These are phyloP conservation scores for Apodemus agrarius DNA, from an alignment of 2,797 vertebrate genomes.

Conservation along the genomic window DNA sequence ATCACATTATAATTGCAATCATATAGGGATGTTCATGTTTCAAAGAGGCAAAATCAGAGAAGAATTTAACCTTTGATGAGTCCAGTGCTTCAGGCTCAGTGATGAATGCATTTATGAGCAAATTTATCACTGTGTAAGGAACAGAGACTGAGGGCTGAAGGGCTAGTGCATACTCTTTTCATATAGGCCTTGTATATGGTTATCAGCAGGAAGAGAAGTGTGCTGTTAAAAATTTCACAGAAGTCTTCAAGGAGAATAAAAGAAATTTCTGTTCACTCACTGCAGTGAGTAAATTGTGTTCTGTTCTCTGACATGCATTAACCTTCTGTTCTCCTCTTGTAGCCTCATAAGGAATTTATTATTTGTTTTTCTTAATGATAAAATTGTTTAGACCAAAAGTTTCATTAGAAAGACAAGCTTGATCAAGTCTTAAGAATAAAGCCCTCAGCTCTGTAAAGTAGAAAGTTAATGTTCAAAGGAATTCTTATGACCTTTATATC, in stretches of 20 bases:
- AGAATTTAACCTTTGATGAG: constrained; percentile 1
- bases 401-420: constrained; percentile 79
- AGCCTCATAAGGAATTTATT: constrained; percentile 53
- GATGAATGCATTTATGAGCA: background rate
- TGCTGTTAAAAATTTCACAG: background rate
- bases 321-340: constrained; percentile 56
- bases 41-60: background rate
- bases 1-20: background rate
- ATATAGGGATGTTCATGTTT: background rate
- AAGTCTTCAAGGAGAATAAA: constrained; percentile 61
- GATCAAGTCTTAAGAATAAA: constrained; percentile 52
- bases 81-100: background rate
- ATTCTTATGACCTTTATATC: constrained; percentile 59
- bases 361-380: constrained; percentile 73
- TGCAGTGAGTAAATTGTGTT: constrained; percentile 54
- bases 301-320: constrained; percentile 62
- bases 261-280: constrained; percentile 63
- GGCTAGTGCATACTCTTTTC: background rate
- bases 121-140: background rate
- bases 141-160: background rate
- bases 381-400: constrained; percentile 70
- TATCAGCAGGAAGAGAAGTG: constrained; percentile 4
- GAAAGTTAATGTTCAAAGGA: constrained; percentile 59
- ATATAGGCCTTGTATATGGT: background rate
- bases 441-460: constrained; percentile 48